Percentiles rank a stretch among this genome's conserved stretches.
Evolutionary conservation across 2,797 vertebrate genomes (phyloP).

Genomic region (Gallinago solitaria): DNA sequence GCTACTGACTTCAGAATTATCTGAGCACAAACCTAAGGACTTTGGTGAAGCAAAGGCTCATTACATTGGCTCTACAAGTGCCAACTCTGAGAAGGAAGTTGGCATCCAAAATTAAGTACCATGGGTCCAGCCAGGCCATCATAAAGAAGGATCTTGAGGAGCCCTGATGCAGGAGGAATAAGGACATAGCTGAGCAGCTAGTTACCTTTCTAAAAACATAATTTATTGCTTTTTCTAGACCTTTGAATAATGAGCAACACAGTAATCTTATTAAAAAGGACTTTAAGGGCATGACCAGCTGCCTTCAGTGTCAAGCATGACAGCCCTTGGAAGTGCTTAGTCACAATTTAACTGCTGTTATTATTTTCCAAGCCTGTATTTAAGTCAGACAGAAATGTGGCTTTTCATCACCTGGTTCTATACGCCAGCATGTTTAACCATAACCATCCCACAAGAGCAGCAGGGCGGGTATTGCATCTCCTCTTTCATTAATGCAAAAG

Average conservation of each 20-base stretch:
- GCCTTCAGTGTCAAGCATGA: slow-evolving; percentile 27
- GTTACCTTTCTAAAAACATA: not conserved
- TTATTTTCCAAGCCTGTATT: slow-evolving; percentile 46
- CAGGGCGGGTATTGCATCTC: not conserved
- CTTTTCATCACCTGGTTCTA: not conserved
- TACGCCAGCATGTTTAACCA: not conserved
- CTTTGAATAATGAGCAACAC: slow-evolving; percentile 42
- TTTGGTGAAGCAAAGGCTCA: not conserved
- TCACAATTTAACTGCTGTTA: slow-evolving; percentile 44
- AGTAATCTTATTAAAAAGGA: slow-evolving; percentile 47
- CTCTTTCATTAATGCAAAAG: not conserved
- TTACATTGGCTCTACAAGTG: not conserved
- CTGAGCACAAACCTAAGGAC: not conserved
- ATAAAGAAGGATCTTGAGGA: not conserved
- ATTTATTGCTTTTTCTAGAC: slow-evolving; percentile 3
- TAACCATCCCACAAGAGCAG: not conserved
- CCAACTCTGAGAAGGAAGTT: not conserved
- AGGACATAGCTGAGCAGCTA: not conserved
- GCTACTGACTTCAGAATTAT: not conserved
- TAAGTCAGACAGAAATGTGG: slow-evolving; percentile 1
- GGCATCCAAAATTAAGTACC: not conserved
- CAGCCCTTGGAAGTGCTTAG: slow-evolving; percentile 46
- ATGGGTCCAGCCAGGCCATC: not conserved
- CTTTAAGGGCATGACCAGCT: slow-evolving; percentile 41
- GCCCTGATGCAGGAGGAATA: not conserved